Base-by-base conservation (phyloP, 2,113 vertebrate genomes). In the Jacana jacana region DNA sequence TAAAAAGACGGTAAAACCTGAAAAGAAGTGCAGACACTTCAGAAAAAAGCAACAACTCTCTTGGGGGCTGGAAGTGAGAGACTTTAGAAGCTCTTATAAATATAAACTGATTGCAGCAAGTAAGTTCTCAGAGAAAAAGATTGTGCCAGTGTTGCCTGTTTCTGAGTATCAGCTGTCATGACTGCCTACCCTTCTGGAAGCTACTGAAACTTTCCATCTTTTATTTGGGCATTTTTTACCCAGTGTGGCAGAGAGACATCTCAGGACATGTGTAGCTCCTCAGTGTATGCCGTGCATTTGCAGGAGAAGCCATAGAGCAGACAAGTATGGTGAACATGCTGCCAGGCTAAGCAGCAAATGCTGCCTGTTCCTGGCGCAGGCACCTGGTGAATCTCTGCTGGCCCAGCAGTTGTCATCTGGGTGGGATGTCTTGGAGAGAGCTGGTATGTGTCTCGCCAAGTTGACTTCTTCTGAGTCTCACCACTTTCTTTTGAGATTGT, bases 241-340 rank as follows among this genome's bases (percentile, higher is more conserved):
- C 23, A 12, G 27, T 20, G 27, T 27, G 31, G 33, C 1, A 0
- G 1, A 44, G 68, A 33, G 19, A 8, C 54, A 8, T 13, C 11
- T 10, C 20, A 14, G 73, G 9, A 9, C 13, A 14, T 25, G 11
- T 0, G 2, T 37, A 27, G 44, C n/a, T 60, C 25, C 33, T 4
- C 20, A 24, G 40, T 2, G 11, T 13, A 2, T 13, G 46, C 28
- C 0, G 6, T 27, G 13, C 1, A 1, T 33, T 80, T n/a, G 9
- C 37, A 27, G 23, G 51, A 4, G 5, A 33, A 77, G 44, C 27
- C 4, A 4, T n/a, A 12, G 44, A 40, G 76, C 23, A 11, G 39
- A 15, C 7, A 17, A 10, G 9, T 2, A 7, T 46, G 61, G 16
- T 1, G 7, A 39, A 25, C 1, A 2, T 22, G 37, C 46, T 40